phyloP scores from a whole-genome alignment of 2,113 vertebrate species.

The Oceanites oceanicus region DNA sequence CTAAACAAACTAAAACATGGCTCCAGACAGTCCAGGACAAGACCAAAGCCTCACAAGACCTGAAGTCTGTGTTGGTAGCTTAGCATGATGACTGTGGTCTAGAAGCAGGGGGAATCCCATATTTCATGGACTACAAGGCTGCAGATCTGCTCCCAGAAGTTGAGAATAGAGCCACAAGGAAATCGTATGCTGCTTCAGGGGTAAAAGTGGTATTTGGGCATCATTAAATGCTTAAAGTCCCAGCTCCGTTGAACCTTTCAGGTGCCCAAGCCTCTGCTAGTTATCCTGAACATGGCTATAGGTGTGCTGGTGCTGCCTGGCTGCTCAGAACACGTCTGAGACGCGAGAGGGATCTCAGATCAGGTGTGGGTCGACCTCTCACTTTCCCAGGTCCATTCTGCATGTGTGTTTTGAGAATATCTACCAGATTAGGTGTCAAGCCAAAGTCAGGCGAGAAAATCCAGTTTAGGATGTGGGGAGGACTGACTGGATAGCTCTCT shows the following conservation, averaged over 20 bases:
- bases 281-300: not conserved
- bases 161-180: not conserved
- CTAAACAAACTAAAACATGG: not conserved
- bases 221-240: not conserved
- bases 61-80: not conserved
- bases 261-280: not conserved
- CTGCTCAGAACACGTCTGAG: not conserved
- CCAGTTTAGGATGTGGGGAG: not conserved
- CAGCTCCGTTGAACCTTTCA: not conserved
- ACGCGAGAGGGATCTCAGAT: not conserved
- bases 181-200: not conserved
- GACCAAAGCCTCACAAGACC: not conserved
- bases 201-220: not conserved
- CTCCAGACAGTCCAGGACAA: not conserved
- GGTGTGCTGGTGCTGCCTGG: not conserved
- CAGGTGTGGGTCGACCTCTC: not conserved
- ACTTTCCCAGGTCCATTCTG: not conserved
- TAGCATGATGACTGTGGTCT: not conserved
- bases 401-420: not conserved
- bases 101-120: not conserved
- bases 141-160: not conserved
- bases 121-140: not conserved
- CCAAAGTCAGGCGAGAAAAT: not conserved
- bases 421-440: not conserved
- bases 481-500: not conserved